phyloP scores from a whole-genome alignment of 2,888 invertebrate genomes.

The Liodrosophila aerea region DNA sequence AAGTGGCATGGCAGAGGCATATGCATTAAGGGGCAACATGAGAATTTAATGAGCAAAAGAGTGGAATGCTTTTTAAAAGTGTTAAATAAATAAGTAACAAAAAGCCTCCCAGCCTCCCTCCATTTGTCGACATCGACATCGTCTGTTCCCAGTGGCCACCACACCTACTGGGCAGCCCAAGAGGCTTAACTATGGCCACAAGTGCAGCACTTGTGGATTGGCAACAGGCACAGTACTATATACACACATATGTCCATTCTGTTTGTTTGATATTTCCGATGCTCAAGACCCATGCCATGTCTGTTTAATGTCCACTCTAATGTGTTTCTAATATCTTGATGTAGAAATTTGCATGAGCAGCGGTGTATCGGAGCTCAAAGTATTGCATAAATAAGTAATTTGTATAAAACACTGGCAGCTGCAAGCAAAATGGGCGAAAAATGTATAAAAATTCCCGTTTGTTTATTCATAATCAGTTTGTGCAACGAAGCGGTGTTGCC shows the following conservation, averaged over 20 bases:
- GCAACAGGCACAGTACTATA: no score
- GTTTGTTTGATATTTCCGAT: slow-evolving; percentile 2
- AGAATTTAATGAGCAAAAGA: slow-evolving; percentile 73
- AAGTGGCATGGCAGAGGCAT: slow-evolving; percentile 9
- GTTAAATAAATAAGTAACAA: slow-evolving; percentile 77
- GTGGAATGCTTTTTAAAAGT: slow-evolving; percentile 76
- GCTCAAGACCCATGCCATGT: not conserved
- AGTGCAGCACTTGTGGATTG: slow-evolving; percentile 29
- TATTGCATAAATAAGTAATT: slow-evolving; percentile 62
- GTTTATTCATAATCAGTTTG: slow-evolving; percentile 80
- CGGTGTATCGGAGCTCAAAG: slow-evolving; percentile 54
- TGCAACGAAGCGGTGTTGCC: slow-evolving; percentile 57
- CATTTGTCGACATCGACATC: slow-evolving; percentile 51
- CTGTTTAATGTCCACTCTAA: slow-evolving; percentile 9
- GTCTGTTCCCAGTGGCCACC: slow-evolving; percentile 1
- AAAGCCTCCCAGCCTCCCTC: slow-evolving; percentile 34
- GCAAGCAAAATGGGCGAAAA: slow-evolving; percentile 46
- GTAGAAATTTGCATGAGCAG: slow-evolving; percentile 26
- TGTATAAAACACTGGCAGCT: slow-evolving; percentile 37
- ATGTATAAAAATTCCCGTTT: slow-evolving; percentile 68
- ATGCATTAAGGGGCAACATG: slow-evolving; percentile 72
- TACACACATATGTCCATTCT: not conserved
- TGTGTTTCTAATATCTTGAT: slow-evolving; percentile 23
- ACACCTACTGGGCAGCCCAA: slow-evolving; percentile 28
- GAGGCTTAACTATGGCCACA: slow-evolving; percentile 64